Evolutionary conservation across 2,113 vertebrate species (phyloP), one percentile per base, ranked within the genome.

Genomic region (Haemorhous mexicanus): DNA sequence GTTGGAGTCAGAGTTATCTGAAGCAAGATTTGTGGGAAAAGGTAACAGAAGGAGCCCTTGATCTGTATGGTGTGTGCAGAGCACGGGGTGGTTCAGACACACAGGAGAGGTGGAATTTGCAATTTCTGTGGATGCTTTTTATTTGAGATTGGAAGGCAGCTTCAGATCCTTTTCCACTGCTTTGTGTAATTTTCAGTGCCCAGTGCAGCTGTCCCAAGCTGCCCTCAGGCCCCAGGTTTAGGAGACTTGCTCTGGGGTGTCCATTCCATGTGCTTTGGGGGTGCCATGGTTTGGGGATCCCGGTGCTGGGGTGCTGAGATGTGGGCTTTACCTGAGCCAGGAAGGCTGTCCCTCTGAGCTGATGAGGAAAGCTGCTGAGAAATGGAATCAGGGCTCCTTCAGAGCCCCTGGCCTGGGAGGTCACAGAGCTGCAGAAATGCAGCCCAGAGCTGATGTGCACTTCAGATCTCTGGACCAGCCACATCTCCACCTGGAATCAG

Each of bases 281-380:
- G 33, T 74, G 47, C 19, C 39, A 2, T 35, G 56, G 26, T 37
- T 79, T 63, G 37, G 67, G 74, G 30, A 20, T 55, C 63, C 20
- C 52, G 6, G 0, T 44, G 41, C 62, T 6, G 28, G 67, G 66
- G 15, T 73, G 74, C 63, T 68, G 79, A 62, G 70, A 7, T 14
- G 11, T 24, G 33, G 52, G 24, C 6, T 37, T 85, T 87, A 72
- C 58, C 72, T 14, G 67, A 49, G 67, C 2, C 37, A 44, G 62
- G 28, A 61, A 4, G 41, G 62, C 43, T 90, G 58, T 81, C 53
- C 50, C 27, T 83, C 82, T 35, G 82, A 80, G 55, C 73, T 64
- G 82, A 9, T 72, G 87, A 24, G 87, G 46, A 89, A 93, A 82
- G 49, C 84, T 89, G 73, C 87, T 73, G 87, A 83, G 82, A 79